These are phyloP conservation scores for Alsophila aescularia DNA, from an alignment of 2,888 invertebrate species.

Conservation along the genomic window DNA sequence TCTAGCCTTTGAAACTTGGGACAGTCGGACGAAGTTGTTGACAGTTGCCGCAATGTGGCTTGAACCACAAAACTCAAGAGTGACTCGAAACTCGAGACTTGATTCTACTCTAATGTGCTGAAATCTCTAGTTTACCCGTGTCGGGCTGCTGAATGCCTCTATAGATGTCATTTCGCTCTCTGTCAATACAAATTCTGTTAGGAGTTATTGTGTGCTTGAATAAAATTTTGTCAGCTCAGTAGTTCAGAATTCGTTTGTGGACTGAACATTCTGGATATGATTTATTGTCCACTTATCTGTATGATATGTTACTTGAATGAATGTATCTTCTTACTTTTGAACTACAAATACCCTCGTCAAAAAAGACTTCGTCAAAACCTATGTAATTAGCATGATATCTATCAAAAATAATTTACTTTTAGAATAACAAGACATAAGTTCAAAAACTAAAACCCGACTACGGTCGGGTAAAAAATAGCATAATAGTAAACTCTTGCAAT, in stretches of 20 bases:
- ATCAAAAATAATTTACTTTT: no score
- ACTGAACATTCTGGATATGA: neutral
- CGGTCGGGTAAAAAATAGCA: no score
- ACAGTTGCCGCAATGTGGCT: constrained; percentile 34
- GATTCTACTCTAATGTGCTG: constrained; percentile 12
- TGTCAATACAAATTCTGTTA: constrained; percentile 11
- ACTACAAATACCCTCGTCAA: no score
- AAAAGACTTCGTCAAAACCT: no score
- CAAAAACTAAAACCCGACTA: no score
- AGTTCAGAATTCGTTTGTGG: neutral
- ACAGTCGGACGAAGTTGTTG: constrained; percentile 35
- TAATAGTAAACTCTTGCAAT: no score
- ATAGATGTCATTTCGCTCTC: constrained; percentile 16
- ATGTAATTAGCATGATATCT: no score
- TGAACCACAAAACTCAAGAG: constrained; percentile 12
- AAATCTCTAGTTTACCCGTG: constrained; percentile 7
- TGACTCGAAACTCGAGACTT: no score
- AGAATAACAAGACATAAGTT: no score
- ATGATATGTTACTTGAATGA: neutral
- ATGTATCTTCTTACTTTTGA: no score
- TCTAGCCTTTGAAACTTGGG: constrained; percentile 34
- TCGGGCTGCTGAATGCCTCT: neutral
- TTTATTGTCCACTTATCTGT: neutral
- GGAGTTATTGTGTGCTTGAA: constrained; percentile 5
- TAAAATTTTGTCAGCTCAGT: constrained; percentile 5